A percentile compares a stretch with the other conserved stretches of the same genome.
Evolutionary conservation across 2,113 vertebrate species (phyloP).

Genomic region (human): DNA sequence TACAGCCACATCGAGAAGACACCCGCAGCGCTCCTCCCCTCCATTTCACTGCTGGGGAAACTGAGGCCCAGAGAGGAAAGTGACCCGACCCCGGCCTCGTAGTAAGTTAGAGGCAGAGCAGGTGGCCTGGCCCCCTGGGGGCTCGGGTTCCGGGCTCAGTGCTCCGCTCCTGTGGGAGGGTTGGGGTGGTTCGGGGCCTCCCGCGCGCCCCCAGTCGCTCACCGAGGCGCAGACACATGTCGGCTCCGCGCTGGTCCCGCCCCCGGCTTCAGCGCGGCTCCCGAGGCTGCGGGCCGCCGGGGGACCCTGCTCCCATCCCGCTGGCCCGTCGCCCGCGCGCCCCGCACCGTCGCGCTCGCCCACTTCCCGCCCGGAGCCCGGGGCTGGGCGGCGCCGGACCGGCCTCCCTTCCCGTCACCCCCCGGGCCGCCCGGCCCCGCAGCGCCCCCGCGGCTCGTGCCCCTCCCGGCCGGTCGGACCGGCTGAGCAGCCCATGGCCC

Average conservation of each 20-base stretch:
- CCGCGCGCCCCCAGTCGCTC: conserved; percentile 55
- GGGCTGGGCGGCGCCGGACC: background rate
- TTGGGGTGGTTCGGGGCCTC: background rate
- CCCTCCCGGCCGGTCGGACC: conserved; percentile 71
- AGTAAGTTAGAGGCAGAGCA: background rate
- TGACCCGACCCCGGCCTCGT: background rate
- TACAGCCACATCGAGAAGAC: background rate
- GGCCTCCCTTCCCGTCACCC: conserved; percentile 63
- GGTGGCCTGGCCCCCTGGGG: background rate
- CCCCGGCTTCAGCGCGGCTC: conserved; percentile 20
- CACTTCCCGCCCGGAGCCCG: background rate
- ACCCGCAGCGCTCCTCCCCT: background rate
- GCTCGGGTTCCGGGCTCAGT: background rate
- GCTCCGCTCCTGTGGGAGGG: background rate
- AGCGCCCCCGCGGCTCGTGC: background rate
- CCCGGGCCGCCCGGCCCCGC: conserved; percentile 1
- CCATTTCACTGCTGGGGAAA: background rate
- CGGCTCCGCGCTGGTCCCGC: background rate
- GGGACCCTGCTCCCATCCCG: conserved; percentile 2
- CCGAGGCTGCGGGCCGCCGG: background rate
- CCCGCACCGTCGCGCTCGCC: background rate
- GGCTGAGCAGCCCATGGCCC: conserved; percentile 71
- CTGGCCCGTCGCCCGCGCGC: background rate
- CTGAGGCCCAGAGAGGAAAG: background rate
- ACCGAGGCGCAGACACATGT: conserved; percentile 83